Evolutionary conservation across 2,888 invertebrate species (phyloP).

Genomic region (Tetheella fluctuosa): DNA sequence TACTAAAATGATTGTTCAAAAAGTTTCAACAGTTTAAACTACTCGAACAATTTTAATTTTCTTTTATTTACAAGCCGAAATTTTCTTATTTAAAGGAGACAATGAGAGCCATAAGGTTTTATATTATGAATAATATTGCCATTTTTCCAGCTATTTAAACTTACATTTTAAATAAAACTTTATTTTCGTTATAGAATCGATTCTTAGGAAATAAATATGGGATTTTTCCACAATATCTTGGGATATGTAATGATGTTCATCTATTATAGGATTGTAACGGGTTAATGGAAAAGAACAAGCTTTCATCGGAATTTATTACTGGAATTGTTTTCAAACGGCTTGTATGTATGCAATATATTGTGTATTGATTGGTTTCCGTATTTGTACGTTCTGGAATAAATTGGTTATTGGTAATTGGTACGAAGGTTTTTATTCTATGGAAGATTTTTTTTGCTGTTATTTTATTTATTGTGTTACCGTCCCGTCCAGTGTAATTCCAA

Average conservation of each 20-base stretch:
- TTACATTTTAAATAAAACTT: not conserved
- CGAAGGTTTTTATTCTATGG: too few relatives aligned
- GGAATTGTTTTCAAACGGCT: not conserved
- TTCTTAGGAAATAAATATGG: not conserved
- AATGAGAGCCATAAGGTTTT: too few relatives aligned
- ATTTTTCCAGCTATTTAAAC: too few relatives aligned
- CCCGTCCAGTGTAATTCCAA: too few relatives aligned
- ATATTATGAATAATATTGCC: too few relatives aligned
- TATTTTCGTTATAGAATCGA: not conserved
- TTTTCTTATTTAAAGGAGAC: not conserved
- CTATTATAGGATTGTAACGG: not conserved
- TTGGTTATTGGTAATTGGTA: too few relatives aligned
- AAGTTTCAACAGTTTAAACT: not conserved
- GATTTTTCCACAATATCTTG: not conserved
- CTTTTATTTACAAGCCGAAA: conserved; percentile 22
- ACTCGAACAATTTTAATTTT: conserved; percentile 17
- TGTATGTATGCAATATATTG: not conserved
- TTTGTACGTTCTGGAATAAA: not conserved
- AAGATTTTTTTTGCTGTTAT: too few relatives aligned
- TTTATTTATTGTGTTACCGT: too few relatives aligned
- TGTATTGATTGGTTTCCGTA: not conserved
- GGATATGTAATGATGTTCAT: not conserved
- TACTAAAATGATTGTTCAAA: conserved; percentile 6
- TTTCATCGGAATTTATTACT: not conserved
- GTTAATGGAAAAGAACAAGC: not conserved